These are phyloP conservation scores for Drosophila tripunctata DNA, from an alignment of 2,888 invertebrate genomes.

Conservation along the genomic window DNA sequence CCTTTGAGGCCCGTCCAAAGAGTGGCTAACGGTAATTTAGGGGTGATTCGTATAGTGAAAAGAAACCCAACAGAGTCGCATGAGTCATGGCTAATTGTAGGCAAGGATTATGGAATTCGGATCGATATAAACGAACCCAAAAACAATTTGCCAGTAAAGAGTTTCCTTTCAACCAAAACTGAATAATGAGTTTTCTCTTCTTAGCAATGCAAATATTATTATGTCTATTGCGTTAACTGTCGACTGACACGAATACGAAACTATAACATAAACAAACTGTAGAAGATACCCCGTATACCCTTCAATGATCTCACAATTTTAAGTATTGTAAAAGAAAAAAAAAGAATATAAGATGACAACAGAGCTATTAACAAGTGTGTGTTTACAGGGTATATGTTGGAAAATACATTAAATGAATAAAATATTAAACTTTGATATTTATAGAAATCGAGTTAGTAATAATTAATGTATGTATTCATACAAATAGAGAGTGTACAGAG, in stretches of 20 bases:
- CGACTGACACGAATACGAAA: background rate
- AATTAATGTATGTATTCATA: background rate
- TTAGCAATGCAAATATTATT: background rate
- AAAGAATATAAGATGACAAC: background rate
- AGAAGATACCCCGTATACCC: background rate
- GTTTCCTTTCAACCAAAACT: constrained; percentile 3
- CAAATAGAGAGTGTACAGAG: background rate
- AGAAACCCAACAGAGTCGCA: background rate
- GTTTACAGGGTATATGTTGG: too few relatives aligned
- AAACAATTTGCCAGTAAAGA: constrained; percentile 2
- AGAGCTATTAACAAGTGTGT: background rate
- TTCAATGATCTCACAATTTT: background rate
- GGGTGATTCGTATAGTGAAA: background rate
- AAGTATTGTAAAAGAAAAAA: background rate
- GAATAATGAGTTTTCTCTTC: constrained; percentile 9
- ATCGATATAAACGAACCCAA: constrained; percentile 37
- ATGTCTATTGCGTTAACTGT: constrained; percentile 6
- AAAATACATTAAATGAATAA: too few relatives aligned
- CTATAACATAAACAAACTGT: background rate
- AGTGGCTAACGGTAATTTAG: constrained; percentile 17
- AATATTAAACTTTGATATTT: too few relatives aligned
- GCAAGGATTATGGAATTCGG: constrained; percentile 24
- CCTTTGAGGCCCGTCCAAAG: constrained; percentile 4
- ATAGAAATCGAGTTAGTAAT: too few relatives aligned
- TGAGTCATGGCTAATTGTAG: constrained; percentile 40